Conservation (phyloP, 2,113 vertebrate species). For the Pterophyllum scalare region DNA sequence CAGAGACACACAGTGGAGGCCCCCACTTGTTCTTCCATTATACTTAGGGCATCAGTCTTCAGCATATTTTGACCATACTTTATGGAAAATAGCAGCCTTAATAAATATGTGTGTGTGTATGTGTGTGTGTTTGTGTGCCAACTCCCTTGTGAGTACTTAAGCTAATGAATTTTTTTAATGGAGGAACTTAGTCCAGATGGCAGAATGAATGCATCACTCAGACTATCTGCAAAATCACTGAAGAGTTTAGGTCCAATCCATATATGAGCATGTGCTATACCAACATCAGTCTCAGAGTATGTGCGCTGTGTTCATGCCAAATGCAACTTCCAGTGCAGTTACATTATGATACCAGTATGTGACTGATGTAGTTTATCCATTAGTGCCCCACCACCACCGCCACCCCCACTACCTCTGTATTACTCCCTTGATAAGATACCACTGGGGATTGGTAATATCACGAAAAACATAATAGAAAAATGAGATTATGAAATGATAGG, state of each 20-base stretch:
- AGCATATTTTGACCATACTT: conserved; percentile 46
- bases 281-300: background rate
- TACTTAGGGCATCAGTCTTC: conserved; percentile 24
- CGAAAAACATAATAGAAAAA: background rate
- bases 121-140: conserved; percentile 27
- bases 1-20: conserved; percentile 4
- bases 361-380: background rate
- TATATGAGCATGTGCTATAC: conserved; percentile 3
- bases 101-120: background rate
- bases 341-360: background rate
- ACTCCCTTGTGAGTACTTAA: conserved; percentile 62
- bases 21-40: conserved; percentile 18
- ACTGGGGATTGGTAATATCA: background rate
- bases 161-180: conserved; percentile 72
- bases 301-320: background rate
- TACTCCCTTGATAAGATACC: background rate
- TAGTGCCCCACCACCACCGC: background rate
- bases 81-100: conserved; percentile 36
- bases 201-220: conserved; percentile 33
- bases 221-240: conserved; percentile 35
- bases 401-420: background rate
- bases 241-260: background rate
- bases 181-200: conserved; percentile 52
- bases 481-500: background rate
- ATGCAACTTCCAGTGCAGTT: background rate